Conservation (phyloP, 64 coral and sea anemone species). For the Pocillopora damicornis region DNA sequence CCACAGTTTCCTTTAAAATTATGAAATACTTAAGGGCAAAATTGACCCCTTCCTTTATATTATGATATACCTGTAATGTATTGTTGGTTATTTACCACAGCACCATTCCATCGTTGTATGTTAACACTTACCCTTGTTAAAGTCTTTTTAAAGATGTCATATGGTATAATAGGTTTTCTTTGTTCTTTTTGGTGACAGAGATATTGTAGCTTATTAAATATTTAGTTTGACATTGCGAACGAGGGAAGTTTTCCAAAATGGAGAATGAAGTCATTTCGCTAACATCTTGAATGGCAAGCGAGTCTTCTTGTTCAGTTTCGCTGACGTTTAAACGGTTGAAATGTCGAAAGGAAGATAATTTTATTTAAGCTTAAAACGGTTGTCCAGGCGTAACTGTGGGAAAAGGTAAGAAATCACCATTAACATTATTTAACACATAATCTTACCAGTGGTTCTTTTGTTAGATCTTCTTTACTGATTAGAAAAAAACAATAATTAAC, state of each 20-base stretch:
- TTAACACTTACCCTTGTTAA: not conserved
- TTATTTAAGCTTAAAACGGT: not conserved
- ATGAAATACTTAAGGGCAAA: no score
- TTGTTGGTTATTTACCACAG: conserved; percentile 7
- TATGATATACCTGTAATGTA: not conserved
- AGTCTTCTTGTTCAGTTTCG: not conserved
- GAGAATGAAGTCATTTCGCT: not conserved
- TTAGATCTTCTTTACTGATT: not conserved
- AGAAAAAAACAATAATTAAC: not conserved
- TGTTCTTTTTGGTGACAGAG: not conserved
- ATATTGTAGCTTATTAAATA: not conserved
- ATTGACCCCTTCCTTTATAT: not conserved
- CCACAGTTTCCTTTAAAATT: no score
- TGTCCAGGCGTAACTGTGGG: not conserved
- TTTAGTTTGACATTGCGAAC: not conserved
- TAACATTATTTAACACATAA: not conserved
- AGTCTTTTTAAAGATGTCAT: not conserved
- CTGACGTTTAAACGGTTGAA: not conserved
- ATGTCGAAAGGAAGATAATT: not conserved
- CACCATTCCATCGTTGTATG: not conserved
- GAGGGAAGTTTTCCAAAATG: not conserved
- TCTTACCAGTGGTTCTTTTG: not conserved
- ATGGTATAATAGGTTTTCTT: not conserved
- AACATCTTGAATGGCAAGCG: not conserved
- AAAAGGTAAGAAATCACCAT: not conserved